Percentiles rank a stretch among this genome's conserved stretches.
Conservation (phyloP, 2,797 vertebrate genomes). For the Acanthurus tractus region DNA sequence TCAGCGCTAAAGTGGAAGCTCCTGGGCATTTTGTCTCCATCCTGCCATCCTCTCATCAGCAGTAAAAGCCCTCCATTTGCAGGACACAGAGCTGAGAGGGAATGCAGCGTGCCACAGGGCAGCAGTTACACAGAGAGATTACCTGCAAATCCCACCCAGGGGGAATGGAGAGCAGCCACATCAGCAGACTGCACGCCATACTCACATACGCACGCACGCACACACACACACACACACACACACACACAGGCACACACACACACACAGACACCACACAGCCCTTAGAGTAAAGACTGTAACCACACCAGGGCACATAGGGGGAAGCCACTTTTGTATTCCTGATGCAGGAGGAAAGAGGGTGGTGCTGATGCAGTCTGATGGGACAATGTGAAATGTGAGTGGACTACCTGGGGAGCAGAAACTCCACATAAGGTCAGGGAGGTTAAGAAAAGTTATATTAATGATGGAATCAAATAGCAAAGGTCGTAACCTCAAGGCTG, state of each 20-base stretch:
- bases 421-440: conserved; percentile 24
- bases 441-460: conserved; percentile 36
- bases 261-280: background rate
- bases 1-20: conserved; percentile 58
- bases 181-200: conserved; percentile 43
- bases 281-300: conserved; percentile 23
- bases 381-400: conserved; percentile 51
- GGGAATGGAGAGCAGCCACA: conserved; percentile 52
- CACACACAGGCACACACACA: conserved; percentile 16
- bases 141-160: conserved; percentile 70
- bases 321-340: conserved; percentile 36
- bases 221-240: conserved; percentile 16
- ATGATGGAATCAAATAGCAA: conserved; percentile 39
- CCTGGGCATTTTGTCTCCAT: conserved; percentile 53
- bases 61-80: conserved; percentile 67
- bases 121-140: conserved; percentile 73
- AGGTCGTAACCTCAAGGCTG: conserved; percentile 12
- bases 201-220: conserved; percentile 11
- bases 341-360: conserved; percentile 37
- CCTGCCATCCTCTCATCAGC: conserved; percentile 69
- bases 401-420: conserved; percentile 15
- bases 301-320: conserved; percentile 31
- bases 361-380: conserved; percentile 46
- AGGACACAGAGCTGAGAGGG: conserved; percentile 60
- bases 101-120: conserved; percentile 58